Conservation (phyloP, 2,888 invertebrate genomes). For the Phlogophora meticulosa region DNA sequence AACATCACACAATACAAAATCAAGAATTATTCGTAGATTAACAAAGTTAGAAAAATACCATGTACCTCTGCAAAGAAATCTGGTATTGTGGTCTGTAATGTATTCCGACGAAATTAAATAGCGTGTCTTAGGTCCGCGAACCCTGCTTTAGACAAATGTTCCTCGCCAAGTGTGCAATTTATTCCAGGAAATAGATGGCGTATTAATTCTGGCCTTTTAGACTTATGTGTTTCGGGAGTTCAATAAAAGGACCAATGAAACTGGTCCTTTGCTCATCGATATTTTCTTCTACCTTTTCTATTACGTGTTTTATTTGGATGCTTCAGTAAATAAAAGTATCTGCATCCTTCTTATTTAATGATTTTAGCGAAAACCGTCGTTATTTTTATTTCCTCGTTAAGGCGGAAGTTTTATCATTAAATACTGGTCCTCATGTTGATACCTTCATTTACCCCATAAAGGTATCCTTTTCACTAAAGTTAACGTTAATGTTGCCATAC, state of each 20-base stretch:
- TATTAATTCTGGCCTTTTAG: conserved; percentile 43
- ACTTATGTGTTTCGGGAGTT: conserved; percentile 15
- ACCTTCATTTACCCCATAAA: conserved; percentile 27
- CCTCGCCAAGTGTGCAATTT: conserved; percentile 34
- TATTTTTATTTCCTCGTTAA: background rate
- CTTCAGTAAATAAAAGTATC: background rate
- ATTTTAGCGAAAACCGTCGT: background rate
- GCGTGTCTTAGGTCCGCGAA: conserved; percentile 19
- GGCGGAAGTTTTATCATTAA: background rate
- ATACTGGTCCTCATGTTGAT: conserved; percentile 3
- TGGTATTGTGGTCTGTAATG: background rate
- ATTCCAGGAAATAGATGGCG: conserved; percentile 45
- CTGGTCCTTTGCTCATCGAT: background rate
- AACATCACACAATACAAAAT: too few relatives aligned
- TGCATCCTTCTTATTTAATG: background rate
- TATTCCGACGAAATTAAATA: conserved; percentile 24
- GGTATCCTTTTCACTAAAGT: conserved; percentile 25
- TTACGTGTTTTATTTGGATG: background rate
- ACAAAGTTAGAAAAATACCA: background rate
- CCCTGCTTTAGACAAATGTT: conserved; percentile 50
- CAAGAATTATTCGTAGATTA: too few relatives aligned
- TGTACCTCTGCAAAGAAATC: background rate
- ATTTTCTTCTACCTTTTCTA: too few relatives aligned
- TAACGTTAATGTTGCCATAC: conserved; percentile 36
- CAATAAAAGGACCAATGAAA: conserved; percentile 10